A percentile compares a stretch with the other conserved stretches of the same genome.
These are phyloP conservation scores for Dermochelys coriacea DNA, from an alignment of 2,797 vertebrate species.

Conservation along the genomic window DNA sequence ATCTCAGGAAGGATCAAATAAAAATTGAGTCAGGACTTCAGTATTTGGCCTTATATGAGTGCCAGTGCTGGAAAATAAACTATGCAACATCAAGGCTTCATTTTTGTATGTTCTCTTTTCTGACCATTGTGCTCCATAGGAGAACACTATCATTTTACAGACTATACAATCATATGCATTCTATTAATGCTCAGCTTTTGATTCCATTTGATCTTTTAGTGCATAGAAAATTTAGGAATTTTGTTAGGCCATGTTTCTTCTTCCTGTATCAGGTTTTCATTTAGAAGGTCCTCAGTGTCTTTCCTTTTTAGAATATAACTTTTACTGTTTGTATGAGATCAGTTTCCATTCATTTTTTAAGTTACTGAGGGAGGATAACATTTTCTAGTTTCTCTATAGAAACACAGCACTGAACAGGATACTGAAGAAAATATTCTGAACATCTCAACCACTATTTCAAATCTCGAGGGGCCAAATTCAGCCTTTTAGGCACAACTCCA, in stretches of 20 bases:
- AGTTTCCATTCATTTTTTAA: slow-evolving; percentile 62
- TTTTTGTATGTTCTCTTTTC: neutral
- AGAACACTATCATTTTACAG: neutral
- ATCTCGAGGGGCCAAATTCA: neutral
- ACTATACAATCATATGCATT: slow-evolving; percentile 26
- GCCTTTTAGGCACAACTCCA: neutral
- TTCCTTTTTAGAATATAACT: slow-evolving; percentile 29
- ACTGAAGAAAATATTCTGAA: neutral
- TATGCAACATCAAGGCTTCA: neutral
- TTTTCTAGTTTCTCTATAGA: slow-evolving; percentile 42
- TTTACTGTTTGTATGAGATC: slow-evolving; percentile 29
- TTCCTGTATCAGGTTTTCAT: slow-evolving; percentile 56
- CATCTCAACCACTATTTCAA: neutral
- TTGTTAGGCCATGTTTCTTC: slow-evolving; percentile 26
- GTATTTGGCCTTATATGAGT: slow-evolving; percentile 17
- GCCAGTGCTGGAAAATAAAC: neutral
- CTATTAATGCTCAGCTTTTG: slow-evolving; percentile 34
- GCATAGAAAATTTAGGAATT: slow-evolving; percentile 20
- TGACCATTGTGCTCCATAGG: neutral
- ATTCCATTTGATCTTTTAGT: slow-evolving; percentile 57
- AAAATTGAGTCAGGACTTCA: neutral
- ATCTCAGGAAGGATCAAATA: neutral
- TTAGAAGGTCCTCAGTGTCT: slow-evolving; percentile 4
- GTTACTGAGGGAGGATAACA: neutral
- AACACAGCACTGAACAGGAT: neutral